Base-by-base conservation (phyloP, 2,888 invertebrate genomes). In the Torymus aiolomorphi region DNA sequence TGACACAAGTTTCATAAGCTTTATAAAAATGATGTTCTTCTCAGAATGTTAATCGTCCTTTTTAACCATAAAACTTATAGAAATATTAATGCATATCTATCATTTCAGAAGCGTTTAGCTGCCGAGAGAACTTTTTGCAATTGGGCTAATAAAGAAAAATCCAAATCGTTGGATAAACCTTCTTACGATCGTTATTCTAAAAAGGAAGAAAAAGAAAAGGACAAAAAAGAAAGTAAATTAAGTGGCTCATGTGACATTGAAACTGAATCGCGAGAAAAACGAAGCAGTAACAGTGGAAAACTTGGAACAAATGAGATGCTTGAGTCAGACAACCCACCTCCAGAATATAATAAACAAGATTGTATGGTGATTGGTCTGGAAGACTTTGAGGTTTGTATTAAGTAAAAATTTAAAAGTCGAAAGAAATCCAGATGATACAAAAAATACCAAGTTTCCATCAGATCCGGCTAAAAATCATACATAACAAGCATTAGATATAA, bases 311-410 rank as follows among this genome's bases (percentile, higher is more conserved):
- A 89, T 89, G 90, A 90, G 83, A 90, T 90, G 90, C 88, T 89
- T 78, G 88, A 89, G 52, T 88, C 90, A 80, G 89, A 89, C 83
- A 89, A 88, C 86, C 86, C 87, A 84, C 87, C 88, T 71, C 87
- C 88, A 75, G 89, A 89, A 72, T 89, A 90, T 84, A 83, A 83
- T 77, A 90, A 89, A 86, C 86, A 90, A 84, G 84, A 83, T 83
- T 91, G 91, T 85, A 91, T 91, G 87, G 90, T 91, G 82, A 91
- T 91, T 83, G 91, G 91, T 85, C 89, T 92, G 84, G 89, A 89
- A 76, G 91, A 91, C 82, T 86, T 88, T 79, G 89, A 89, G 87
- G 89, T 89, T 85, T 84, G 83, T 84, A 81, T 82, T 78, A 63
- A 61, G 62, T n/a, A 67, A 42, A 42, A 80, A 80, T 83, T 76